phyloP scores from a whole-genome alignment of 2,888 invertebrate species.

The Nemoura dubitans region DNA sequence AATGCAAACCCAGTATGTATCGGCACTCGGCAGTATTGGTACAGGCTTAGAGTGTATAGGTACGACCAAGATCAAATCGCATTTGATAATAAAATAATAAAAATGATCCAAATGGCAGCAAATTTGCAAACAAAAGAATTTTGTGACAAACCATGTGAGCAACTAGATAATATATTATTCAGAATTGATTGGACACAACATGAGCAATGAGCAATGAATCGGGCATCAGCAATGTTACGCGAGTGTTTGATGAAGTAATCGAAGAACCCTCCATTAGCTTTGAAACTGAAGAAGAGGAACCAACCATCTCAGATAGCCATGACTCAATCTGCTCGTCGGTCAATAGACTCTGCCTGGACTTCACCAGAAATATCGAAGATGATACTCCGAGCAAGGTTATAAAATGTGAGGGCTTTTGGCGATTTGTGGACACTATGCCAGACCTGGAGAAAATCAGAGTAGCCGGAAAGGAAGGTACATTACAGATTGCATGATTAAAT shows the following conservation, averaged over 20 bases:
- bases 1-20: no score
- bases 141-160: not conserved
- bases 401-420: constrained; percentile 15
- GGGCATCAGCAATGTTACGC: not conserved
- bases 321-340: not conserved
- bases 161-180: no score
- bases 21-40: no score
- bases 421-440: not conserved
- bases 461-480: not conserved
- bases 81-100: no score
- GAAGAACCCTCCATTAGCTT: not conserved
- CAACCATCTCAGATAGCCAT: not conserved
- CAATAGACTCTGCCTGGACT: not conserved
- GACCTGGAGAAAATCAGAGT: constrained; percentile 9
- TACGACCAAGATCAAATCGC: no score
- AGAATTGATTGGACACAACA: no score
- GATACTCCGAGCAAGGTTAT: not conserved
- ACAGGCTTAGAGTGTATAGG: no score
- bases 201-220: not conserved
- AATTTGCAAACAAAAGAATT: no score
- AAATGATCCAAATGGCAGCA: no score
- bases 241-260: not conserved
- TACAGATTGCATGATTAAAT: no score
- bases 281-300: not conserved
- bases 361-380: not conserved